Evolutionary conservation across 2,797 vertebrate genomes (phyloP).

Genomic region (Ataeniobius toweri): DNA sequence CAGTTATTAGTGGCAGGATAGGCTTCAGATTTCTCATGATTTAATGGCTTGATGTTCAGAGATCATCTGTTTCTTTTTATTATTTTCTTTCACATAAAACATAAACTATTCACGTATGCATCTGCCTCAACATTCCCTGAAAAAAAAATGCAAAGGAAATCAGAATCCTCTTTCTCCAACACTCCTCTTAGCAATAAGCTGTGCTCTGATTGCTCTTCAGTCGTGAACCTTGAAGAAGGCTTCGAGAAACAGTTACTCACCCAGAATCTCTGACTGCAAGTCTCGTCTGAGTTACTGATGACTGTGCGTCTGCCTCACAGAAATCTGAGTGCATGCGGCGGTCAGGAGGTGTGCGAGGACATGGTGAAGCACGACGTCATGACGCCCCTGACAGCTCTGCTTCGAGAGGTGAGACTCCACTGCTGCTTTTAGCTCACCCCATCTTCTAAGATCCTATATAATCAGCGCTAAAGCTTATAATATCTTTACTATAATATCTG

Average conservation of each 20-base stretch:
- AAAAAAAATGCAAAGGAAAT: too few species aligned
- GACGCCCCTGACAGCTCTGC: slow-evolving; percentile 91
- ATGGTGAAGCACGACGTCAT: slow-evolving; percentile 96
- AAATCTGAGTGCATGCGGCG: slow-evolving; percentile 95
- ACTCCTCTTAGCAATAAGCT: background rate
- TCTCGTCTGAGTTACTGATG: slow-evolving; percentile 17
- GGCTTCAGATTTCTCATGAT: background rate
- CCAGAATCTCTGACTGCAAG: background rate
- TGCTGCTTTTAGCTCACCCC: slow-evolving; percentile 38
- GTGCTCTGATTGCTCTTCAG: background rate
- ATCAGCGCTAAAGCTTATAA: too few species aligned
- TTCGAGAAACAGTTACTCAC: background rate
- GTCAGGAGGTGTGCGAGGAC: slow-evolving; percentile 95
- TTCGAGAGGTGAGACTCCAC: slow-evolving; percentile 87
- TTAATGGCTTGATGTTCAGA: background rate
- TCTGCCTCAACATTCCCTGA: too few species aligned
- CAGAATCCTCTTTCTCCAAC: background rate
- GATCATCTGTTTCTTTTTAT: background rate
- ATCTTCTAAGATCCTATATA: slow-evolving; percentile 38
- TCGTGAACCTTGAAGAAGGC: too few species aligned
- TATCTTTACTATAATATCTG: background rate
- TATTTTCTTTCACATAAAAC: background rate
- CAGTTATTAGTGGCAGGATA: background rate
- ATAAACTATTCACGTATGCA: too few species aligned
- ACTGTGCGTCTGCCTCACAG: slow-evolving; percentile 72